Base-by-base conservation (phyloP, 1,140 invertebrate genomes). In the Arion vulgaris region DNA sequence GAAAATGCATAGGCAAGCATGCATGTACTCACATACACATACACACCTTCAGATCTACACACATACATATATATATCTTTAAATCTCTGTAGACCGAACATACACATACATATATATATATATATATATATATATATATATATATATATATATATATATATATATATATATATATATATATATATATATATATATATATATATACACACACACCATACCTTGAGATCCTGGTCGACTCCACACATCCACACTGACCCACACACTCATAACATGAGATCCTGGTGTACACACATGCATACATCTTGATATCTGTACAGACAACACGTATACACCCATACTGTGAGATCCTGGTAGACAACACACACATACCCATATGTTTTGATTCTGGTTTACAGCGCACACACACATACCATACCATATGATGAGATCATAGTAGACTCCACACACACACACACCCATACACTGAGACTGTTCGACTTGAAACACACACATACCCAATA, bases 51-150 rank as follows among this genome's bases (percentile, higher is more conserved):
- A 45, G 15, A 45, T 45, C 41, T 45, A 5, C 15, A 45, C 5
- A 45, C 5, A 45, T 45, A 57, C 19, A 66, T 2, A 11, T 17
- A 66, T 28, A 32, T 84, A 94, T 93, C 90, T 99, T 99, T 15
- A 45, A 45, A 45, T 45, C 41, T 45, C 41, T 45, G 15, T 7
- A 45, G 41, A 45, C n/a, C 4, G 99, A 99, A 93, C 95, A 98
- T 86, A 98, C 95, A 89, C 96, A n/a, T 96, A 93, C 99, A 99
- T 98, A 99, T 99, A 92, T 99, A 98, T 91, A 99, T 98, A 85
- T 99, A 94, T 86, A 99, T 98, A 94, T 15, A 66, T 7, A 66
- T 45, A 5, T 45, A 45, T 7, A 45, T 5, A 45, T 45, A 57
- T n/a, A 66, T 2, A 11, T 17, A 66, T 28, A 32, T 84, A 94